phyloP scores from a whole-genome alignment of 23 tunicate genomes.

The Ascidia mentula region DNA sequence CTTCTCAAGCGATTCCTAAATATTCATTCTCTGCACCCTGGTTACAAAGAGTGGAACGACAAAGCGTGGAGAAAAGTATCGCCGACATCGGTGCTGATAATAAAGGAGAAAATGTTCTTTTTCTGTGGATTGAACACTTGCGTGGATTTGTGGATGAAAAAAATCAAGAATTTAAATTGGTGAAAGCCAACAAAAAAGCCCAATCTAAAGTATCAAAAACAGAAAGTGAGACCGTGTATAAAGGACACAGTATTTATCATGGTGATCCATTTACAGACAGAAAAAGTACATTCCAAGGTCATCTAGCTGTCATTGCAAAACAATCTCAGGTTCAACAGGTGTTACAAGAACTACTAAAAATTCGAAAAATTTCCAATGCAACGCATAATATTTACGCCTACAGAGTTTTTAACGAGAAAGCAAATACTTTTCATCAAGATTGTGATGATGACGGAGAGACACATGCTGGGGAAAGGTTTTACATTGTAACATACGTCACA shows the following conservation, averaged over 20 bases:
- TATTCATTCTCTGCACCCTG: constrained; percentile 62
- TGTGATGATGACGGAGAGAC: not conserved
- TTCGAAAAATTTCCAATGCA: constrained; percentile 82
- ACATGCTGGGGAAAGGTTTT: not conserved
- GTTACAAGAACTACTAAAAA: constrained; percentile 33
- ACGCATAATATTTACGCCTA: constrained; percentile 88
- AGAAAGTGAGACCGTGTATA: not conserved
- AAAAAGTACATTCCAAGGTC: constrained; percentile 89
- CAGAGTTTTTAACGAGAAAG: constrained; percentile 22
- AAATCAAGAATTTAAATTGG: not conserved
- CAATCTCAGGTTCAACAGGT: constrained; percentile 39
- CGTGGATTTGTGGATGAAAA: constrained; percentile 41
- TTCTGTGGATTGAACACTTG: constrained; percentile 55
- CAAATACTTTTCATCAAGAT: not conserved
- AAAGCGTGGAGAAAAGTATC: constrained; percentile 19
- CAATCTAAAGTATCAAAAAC: not conserved
- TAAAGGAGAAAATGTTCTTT: constrained; percentile 49
- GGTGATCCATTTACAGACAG: constrained; percentile 88
- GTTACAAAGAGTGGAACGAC: constrained; percentile 23
- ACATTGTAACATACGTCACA: too few species aligned
- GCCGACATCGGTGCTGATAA: constrained; percentile 28
- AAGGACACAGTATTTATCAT: constrained; percentile 30
- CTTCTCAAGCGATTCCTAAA: constrained; percentile 27
- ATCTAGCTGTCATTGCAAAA: constrained; percentile 40
- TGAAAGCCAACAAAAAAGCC: not conserved